Percentiles rank a stretch among this genome's conserved stretches.
phyloP scores from a whole-genome alignment of 2,888 invertebrate genomes.

The Thereva unica region DNA sequence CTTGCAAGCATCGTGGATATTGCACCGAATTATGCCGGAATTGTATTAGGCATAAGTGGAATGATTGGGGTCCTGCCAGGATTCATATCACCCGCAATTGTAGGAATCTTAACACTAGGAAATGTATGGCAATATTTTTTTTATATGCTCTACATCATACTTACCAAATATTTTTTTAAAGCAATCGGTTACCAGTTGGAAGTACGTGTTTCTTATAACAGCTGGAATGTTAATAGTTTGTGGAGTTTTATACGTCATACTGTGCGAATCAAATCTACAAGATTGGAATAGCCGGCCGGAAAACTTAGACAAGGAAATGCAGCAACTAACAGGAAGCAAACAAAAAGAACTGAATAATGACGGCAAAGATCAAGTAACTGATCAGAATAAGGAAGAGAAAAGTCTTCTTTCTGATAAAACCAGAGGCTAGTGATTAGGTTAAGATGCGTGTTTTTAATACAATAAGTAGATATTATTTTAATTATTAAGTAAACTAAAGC shows the following conservation, averaged over 20 bases:
- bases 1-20: slow-evolving; percentile 70
- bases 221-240: slow-evolving; percentile 60
- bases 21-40: slow-evolving; percentile 65
- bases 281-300: slow-evolving; percentile 61
- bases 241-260: slow-evolving; percentile 61
- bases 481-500: too few relatives aligned
- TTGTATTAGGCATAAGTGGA: slow-evolving; percentile 66
- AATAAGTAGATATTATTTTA: too few relatives aligned
- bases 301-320: slow-evolving; percentile 50
- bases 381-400: slow-evolving; percentile 7
- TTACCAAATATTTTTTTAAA: slow-evolving; percentile 48
- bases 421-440: too few relatives aligned
- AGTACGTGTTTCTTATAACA: slow-evolving; percentile 64
- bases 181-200: slow-evolving; percentile 68
- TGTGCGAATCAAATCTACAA: slow-evolving; percentile 63
- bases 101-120: slow-evolving; percentile 65
- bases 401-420: slow-evolving; percentile 8
- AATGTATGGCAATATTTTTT: slow-evolving; percentile 59
- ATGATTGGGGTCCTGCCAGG: slow-evolving; percentile 64
- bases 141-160: background rate
- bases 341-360: slow-evolving; percentile 12
- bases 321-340: slow-evolving; percentile 42
- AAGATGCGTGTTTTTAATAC: too few relatives aligned
- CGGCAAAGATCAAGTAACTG: slow-evolving; percentile 19
- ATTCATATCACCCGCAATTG: slow-evolving; percentile 66